A percentile compares a stretch with the other conserved stretches of the same genome.
Evolutionary conservation across 2,888 invertebrate species (phyloP).

Genomic region (Notocelia uddmanniana): DNA sequence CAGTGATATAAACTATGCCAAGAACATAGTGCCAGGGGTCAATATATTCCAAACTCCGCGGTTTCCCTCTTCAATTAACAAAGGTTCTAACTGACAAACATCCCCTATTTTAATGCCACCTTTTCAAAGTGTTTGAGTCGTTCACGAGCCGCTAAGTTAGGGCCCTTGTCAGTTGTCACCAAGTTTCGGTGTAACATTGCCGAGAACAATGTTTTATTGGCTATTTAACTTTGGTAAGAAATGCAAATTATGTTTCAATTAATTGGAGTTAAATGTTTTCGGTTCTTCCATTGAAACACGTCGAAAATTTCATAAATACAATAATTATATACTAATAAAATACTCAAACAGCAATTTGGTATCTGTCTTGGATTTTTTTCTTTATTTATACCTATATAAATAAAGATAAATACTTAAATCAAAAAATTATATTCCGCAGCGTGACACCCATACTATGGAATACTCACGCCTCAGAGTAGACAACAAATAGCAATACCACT

Average conservation of each 20-base stretch:
- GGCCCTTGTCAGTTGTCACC: conserved; percentile 3
- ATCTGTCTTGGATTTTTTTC: too few relatives aligned
- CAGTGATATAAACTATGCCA: conserved; percentile 2
- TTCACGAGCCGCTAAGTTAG: conserved; percentile 9
- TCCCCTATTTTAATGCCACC: neutral
- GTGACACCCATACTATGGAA: too few relatives aligned
- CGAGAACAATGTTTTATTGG: neutral
- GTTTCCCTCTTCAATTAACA: neutral
- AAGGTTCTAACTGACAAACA: neutral
- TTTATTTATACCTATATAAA: too few relatives aligned
- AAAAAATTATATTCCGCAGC: too few relatives aligned
- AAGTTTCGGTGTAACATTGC: conserved; percentile 8
- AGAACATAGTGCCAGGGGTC: neutral
- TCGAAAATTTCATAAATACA: neutral
- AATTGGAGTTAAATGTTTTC: neutral
- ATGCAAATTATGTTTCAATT: neutral
- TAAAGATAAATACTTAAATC: too few relatives aligned
- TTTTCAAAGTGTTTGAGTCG: neutral
- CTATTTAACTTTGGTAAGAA: neutral
- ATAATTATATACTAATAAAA: neutral
- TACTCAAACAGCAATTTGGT: neutral
- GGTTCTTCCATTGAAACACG: neutral
- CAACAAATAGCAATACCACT: too few relatives aligned
- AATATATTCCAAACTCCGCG: neutral
- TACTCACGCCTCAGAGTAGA: too few relatives aligned